Base-by-base conservation (phyloP, 2,797 vertebrate genomes). In the Sus cebifrons region DNA sequence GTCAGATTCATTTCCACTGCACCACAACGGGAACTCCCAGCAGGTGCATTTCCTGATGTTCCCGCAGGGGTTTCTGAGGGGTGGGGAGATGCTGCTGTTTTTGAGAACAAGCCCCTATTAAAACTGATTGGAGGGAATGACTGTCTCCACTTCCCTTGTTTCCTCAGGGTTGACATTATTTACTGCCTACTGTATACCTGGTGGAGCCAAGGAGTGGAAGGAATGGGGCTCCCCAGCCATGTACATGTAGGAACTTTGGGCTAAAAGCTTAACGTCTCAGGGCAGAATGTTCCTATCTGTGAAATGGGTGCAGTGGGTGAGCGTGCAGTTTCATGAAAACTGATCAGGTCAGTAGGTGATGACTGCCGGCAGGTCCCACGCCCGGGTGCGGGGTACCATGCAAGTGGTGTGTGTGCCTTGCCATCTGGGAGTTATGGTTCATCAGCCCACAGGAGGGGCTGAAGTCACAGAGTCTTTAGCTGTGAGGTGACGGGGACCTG, bases 361-460 rank as follows among this genome's bases (percentile, higher is more conserved):
- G 17, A 18, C 44, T 49, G 11, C n/a, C 15, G 6, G 54, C 74
- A 86, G 70, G 49, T 29, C 1, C 17, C 5, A 9, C n/a, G 82
- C n/a, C 21, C 13, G n/a, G 11, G 5, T n/a, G 32, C 20, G 21
- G 49, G 18, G 56, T 36, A 36, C 36, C 36, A 36, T 36, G 36
- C 36, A 36, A 36, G 36, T 36, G 36, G 5, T 2, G 3, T 11
- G 0, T 1, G 1, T 4, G 3, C 44, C 4, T 0, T 9, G 9
- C 44, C 58, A 32, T 44, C 74, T 18, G 18, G 16, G 64, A 32
- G 17, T 1, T 25, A 5, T 52, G 60, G 65, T 71, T 36, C n/a
- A 10, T 32, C 7, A 6, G 27, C 3, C 20, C n/a, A 75, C 21
- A 2, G 6, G 5, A 79, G 54, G 65, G 6, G 10, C 49, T 23